Conservation (phyloP, 2,113 vertebrate genomes). For the Phyllopteryx taeniolatus region DNA sequence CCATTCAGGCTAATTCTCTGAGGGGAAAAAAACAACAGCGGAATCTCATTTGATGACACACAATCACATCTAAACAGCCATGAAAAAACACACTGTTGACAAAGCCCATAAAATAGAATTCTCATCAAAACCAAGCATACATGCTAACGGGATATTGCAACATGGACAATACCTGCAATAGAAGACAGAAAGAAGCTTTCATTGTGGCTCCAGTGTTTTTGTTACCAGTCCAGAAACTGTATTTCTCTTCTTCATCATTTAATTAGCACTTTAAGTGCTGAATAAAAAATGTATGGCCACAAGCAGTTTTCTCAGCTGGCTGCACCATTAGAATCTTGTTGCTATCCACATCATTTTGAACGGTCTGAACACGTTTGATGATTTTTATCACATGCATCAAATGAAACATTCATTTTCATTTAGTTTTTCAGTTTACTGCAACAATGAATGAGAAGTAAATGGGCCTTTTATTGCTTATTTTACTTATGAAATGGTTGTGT, state of each 20-base stretch:
- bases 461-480: not conserved
- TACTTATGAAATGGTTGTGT: not conserved
- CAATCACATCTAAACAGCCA: not conserved
- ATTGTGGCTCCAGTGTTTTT: constrained; percentile 7
- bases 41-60: not conserved
- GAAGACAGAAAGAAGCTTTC: constrained; percentile 1
- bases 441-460: not conserved
- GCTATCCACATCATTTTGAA: not conserved
- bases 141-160: not conserved
- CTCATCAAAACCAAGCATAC: not conserved
- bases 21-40: not conserved
- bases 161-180: not conserved
- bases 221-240: constrained; percentile 14
- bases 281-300: constrained; percentile 23
- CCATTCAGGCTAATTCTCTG: not conserved
- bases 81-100: not conserved
- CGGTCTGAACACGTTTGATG: constrained; percentile 2
- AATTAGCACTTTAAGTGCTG: constrained; percentile 15
- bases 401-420: not conserved
- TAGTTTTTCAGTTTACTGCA: not conserved
- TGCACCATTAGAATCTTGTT: not conserved
- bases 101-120: not conserved
- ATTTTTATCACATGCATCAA: constrained; percentile 1
- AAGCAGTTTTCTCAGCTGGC: constrained; percentile 17
- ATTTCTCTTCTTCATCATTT: constrained; percentile 15